Evolutionary conservation across 2,888 invertebrate species (phyloP).

Genomic region (Buathra laborator): DNA sequence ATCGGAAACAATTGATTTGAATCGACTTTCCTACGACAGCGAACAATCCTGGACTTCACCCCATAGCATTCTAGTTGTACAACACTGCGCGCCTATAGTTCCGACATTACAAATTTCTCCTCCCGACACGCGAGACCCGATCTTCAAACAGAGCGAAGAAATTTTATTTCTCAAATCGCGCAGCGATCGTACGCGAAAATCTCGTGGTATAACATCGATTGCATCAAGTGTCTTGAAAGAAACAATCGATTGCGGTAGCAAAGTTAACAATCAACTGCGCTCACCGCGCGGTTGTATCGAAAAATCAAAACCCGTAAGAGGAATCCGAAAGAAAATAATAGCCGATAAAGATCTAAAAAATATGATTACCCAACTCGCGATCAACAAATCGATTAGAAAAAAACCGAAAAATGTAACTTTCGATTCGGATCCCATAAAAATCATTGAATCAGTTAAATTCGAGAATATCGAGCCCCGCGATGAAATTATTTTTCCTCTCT

Average conservation of each 20-base stretch:
- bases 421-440: not conserved
- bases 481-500: not conserved
- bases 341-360: constrained; percentile 60
- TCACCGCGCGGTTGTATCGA: constrained; percentile 52
- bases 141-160: constrained; percentile 17
- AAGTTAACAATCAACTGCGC: constrained; percentile 14
- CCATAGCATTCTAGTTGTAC: constrained; percentile 34
- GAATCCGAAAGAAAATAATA: constrained; percentile 41
- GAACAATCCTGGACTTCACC: constrained; percentile 6
- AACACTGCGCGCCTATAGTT: constrained; percentile 18
- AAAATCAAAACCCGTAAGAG: constrained; percentile 44
- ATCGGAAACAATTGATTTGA: not conserved
- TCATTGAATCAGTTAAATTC: not conserved
- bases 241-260: not conserved
- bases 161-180: not conserved
- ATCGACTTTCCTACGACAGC: not conserved
- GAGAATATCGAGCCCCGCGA: not conserved
- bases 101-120: not conserved
- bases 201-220: constrained; percentile 20
- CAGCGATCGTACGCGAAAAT: constrained; percentile 25
- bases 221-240: constrained; percentile 12
- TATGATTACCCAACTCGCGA: constrained; percentile 42
- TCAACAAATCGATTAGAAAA: not conserved
- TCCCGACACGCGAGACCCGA: not conserved
- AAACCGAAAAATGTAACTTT: constrained; percentile 23